Evolutionary conservation across 2,797 vertebrate species (phyloP).

Genomic region (Myotis pilosus): DNA sequence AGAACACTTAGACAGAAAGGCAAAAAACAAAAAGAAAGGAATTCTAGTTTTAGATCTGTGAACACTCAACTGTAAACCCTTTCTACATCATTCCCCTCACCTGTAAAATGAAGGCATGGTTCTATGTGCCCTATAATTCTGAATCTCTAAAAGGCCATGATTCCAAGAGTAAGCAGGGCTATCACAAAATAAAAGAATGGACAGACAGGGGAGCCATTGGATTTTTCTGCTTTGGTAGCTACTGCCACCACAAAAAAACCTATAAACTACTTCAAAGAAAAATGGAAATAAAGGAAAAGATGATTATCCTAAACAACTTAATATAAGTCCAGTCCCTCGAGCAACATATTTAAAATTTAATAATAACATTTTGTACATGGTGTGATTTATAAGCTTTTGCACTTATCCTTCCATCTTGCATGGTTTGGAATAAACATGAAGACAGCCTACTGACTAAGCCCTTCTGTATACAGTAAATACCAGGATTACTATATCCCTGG

Average conservation of each 20-base stretch:
- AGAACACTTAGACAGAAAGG: neutral
- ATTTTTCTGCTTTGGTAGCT: neutral
- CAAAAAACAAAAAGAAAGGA: neutral
- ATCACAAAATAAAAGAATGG: neutral
- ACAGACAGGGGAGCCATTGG: neutral
- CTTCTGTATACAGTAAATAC: neutral
- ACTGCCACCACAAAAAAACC: neutral
- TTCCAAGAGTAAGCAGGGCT: neutral
- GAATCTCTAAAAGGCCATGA: neutral
- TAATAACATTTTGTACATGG: neutral
- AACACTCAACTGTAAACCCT: neutral
- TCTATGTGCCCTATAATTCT: neutral
- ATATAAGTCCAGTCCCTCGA: neutral
- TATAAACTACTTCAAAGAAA: neutral
- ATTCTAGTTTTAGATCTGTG: neutral
- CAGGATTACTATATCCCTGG: neutral
- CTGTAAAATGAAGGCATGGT: neutral
- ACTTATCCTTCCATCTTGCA: neutral
- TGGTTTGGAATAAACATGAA: constrained; percentile 23
- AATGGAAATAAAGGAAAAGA: neutral
- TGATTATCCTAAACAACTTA: neutral
- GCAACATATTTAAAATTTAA: neutral
- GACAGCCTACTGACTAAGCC: neutral
- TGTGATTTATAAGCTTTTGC: neutral
- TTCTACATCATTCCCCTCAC: neutral